Base-by-base conservation (phyloP, 2,113 vertebrate species). In the Anarrhichthys ocellatus region DNA sequence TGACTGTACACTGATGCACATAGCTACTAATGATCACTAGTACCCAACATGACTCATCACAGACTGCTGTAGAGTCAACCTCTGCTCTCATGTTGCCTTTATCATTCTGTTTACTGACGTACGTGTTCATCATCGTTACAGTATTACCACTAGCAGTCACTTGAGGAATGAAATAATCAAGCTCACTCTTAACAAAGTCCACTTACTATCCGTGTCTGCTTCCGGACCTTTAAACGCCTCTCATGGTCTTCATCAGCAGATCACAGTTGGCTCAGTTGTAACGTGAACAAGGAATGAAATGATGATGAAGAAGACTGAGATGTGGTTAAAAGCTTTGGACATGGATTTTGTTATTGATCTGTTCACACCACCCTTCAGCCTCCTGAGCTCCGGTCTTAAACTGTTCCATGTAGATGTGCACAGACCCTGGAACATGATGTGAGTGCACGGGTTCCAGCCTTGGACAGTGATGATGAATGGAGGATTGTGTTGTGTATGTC, bases 21-120 rank as follows among this genome's bases (percentile, higher is more conserved):
- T 18, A 58, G 15, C 54, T 61, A 2, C 61, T 83, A 14, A 65
- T 54, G 27, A 65, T 74, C 73, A 64, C 69, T 76, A 74, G 24
- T 52, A 9, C 7, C 38, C 73, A 85, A 83, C 83, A 50, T 7
- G 46, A 50, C 8, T 9, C 6, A 38, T 38, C 38, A 38, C 9
- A 38, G 38, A 38, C 1, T 0, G 2, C 8, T 38, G 36, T 38
- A 38, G 36, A 38, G 36, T 38, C 36, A 5, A 44, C 42, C 13
- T 10, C 42, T 44, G 42, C 42, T 44, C 36, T 38, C 36, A 38
- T 38, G 36, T 8, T 38, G 36, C 8, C 36, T 7, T 6, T 36
- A 7, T 38, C 36, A 38, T 38, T 6, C 36, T 17, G 5, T 46
- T 46, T 46, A 17, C 44, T 46, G 14, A 3, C 13, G 14, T 18